A percentile compares a stretch with the other conserved stretches of the same genome.
phyloP scores from a whole-genome alignment of 2,113 vertebrate species.

The Lichenostomus cassidix region DNA sequence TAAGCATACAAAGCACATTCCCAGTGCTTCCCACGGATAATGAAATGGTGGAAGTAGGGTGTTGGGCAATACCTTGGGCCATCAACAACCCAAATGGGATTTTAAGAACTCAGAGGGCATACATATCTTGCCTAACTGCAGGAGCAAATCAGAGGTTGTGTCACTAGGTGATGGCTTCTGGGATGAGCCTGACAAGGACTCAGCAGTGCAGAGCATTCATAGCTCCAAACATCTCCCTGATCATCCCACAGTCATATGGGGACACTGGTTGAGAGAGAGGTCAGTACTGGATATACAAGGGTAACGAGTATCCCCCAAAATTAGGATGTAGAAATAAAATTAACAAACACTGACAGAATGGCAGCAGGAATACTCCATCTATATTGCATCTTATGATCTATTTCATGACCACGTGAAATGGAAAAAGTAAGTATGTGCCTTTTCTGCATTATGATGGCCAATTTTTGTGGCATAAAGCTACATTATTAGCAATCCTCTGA shows the following conservation, averaged over 20 bases:
- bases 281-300: neutral
- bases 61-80: neutral
- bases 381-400: neutral
- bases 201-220: neutral
- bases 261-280: neutral
- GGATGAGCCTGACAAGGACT: neutral
- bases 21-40: neutral
- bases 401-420: neutral
- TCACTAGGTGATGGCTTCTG: neutral
- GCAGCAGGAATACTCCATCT: neutral
- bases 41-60: fast-evolving
- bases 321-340: neutral
- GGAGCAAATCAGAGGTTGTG: neutral
- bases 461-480: neutral
- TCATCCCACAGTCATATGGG: neutral
- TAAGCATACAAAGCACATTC: neutral
- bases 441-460: neutral
- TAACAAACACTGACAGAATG: neutral
- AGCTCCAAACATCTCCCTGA: neutral
- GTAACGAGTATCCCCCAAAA: neutral
- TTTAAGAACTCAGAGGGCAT: neutral
- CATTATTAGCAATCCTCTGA: neutral
- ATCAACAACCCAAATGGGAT: fast-evolving
- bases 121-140: neutral
- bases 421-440: neutral